phyloP scores from a whole-genome alignment of 2,113 vertebrate species.

The Manacus vitellinus region DNA sequence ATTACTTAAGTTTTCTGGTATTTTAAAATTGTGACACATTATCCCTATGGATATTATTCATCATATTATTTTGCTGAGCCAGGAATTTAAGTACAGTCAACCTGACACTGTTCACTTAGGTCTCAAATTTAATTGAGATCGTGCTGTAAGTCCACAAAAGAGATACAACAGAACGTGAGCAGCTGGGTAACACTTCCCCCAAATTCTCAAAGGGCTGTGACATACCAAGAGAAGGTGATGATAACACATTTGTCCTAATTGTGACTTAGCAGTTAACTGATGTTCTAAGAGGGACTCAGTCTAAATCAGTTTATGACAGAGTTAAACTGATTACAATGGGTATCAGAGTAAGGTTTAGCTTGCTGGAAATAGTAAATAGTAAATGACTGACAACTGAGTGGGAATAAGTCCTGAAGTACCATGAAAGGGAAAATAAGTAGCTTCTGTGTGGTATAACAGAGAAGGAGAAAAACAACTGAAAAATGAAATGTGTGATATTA shows the following conservation, averaged over 20 bases:
- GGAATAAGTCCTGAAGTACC: not conserved
- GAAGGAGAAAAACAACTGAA: not conserved
- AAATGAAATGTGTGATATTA: not conserved
- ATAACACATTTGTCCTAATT: not conserved
- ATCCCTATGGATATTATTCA: not conserved
- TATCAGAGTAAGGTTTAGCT: not conserved
- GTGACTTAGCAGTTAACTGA: not conserved
- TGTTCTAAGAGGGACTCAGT: not conserved
- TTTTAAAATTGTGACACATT: not conserved
- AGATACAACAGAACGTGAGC: not conserved
- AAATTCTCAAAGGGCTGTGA: not conserved
- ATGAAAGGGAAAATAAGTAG: not conserved
- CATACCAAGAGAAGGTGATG: not conserved
- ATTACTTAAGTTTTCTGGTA: not conserved
- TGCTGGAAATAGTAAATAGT: not conserved
- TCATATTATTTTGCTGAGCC: not conserved
- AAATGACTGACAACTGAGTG: not conserved
- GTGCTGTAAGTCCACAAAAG: not conserved
- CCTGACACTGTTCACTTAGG: not conserved
- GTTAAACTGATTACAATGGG: not conserved
- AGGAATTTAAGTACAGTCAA: not conserved
- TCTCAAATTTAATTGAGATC: not conserved
- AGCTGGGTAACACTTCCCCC: not conserved
- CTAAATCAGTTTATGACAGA: not conserved
- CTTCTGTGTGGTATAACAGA: not conserved